Base-by-base conservation (phyloP, 1,140 invertebrate genomes). In the Polypedilum vanderplanki region DNA sequence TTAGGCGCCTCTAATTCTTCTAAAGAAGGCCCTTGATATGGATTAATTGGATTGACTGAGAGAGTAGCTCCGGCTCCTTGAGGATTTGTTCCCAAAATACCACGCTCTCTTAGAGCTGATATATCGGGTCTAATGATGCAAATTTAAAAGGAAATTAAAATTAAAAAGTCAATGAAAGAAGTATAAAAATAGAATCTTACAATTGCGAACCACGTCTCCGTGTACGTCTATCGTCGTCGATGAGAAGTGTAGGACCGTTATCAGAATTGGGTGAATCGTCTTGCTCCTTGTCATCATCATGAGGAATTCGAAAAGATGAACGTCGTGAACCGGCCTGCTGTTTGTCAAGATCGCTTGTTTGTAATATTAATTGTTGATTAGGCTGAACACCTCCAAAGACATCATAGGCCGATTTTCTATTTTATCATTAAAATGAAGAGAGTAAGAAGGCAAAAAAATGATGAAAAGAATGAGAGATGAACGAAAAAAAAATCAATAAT, bases 351-450 rank as follows among this genome's bases (percentile, higher is more conserved):
- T 3, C 81, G 78, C 7, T 83, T 78, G n/a, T 75, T 70, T 40
- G 77, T 76, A 67, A 78, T 77, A 5, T 77, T 76, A 41, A 20
- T 10, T 73, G 40, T 73, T 3, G 77, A 78, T 15, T 76, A 79
- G 17, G 57, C 15, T 73, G 75, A 74, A 83, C 67, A 7, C 80
- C 82, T 0, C 85, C 87, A 78, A 91, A 92, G 10, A 93, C 90
- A 78, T 93, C 91, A 77, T 93, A 93, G 22, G 91, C 91, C 15
- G 91, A 93, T 64, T 91, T 90, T 78, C 90, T 87, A 77, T 12
- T n/a, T n/a, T 77, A 77, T 10, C 5, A 33, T 33, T 33, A 5
- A 33, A 33, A 33, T 33, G 24, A 33, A n/a, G n/a, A n/a, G n/a
- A n/a, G n/a, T 33, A 33, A 33, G 24, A 33, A 33, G 24, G 24